These are phyloP conservation scores for Auanema freiburgensis DNA, from an alignment of 2,888 invertebrate genomes.

Conservation along the genomic window DNA sequence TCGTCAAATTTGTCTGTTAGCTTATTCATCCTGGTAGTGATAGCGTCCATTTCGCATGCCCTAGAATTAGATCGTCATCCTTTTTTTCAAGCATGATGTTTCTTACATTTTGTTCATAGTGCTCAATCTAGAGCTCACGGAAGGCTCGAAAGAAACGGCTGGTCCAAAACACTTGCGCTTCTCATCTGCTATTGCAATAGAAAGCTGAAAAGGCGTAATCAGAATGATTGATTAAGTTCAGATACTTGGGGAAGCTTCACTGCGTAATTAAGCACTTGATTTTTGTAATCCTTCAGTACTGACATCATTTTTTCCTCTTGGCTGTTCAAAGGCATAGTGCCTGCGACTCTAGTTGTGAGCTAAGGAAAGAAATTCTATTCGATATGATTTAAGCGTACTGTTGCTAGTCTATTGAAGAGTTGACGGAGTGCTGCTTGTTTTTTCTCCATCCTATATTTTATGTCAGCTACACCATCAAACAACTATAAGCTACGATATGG, in stretches of 20 bases:
- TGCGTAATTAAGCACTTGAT: not conserved
- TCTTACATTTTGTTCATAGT: slow-evolving; percentile 4
- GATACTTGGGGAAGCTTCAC: not conserved
- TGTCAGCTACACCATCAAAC: too few relatives aligned
- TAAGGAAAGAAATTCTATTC: too few relatives aligned
- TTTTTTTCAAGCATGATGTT: not conserved
- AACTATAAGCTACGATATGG: too few relatives aligned
- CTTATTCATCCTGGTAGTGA: not conserved
- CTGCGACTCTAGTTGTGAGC: not conserved
- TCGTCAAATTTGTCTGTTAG: not conserved
- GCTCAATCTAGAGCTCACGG: not conserved
- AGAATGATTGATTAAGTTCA: not conserved
- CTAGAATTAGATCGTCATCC: not conserved
- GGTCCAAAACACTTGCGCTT: slow-evolving; percentile 1
- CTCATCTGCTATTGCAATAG: slow-evolving; percentile 1
- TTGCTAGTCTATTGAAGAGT: too few relatives aligned
- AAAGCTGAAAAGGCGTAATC: not conserved
- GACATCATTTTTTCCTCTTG: slow-evolving; percentile 1
- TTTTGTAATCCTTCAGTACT: not conserved
- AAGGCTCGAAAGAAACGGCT: slow-evolving; percentile 5
- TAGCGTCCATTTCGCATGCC: not conserved
- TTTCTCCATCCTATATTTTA: too few relatives aligned
- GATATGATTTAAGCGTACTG: too few relatives aligned
- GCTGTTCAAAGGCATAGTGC: not conserved
- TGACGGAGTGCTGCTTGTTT: too few relatives aligned